Base-by-base conservation (phyloP, 2,888 invertebrate genomes). In the Drosophila diplacantha region DNA sequence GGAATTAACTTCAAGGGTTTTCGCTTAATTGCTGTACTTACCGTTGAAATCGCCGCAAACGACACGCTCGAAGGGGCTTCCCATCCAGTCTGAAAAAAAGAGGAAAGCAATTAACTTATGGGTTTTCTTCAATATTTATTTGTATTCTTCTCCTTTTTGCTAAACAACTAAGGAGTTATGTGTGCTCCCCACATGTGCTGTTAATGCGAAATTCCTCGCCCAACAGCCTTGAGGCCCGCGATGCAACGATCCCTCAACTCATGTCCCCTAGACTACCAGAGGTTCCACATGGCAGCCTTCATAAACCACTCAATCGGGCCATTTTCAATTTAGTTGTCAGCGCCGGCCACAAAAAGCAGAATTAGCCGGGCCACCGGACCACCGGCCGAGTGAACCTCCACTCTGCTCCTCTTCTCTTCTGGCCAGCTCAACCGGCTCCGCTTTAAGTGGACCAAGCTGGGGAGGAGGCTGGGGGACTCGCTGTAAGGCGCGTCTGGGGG, bases 41-140 rank as follows among this genome's bases (percentile, higher is more conserved):
- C 93, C 93, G 92, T 93, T 93, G 89, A 94, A 95, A 94, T 95
- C 94, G 93, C 95, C 95, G 92, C 95, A 96, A 90, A 96, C 95
- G 91, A 96, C 95, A 90, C 95, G 93, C 91, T 96, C 95, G 91
- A 95, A 96, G 88, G 95, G 95, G 91, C 94, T 95, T 91, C 94
- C 95, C 95, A 96, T 96, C 95, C 95, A 96, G 92, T 96, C 95
- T 96, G 93, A 12, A 57, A 34, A 34, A 54, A 24, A 32, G 49
- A 31, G 20, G 24, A 35, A 58, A 35, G 31, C 44, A 20, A 51
- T 50, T 57, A 64, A 12, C 9, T 38, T 62, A 41, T 47, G 61
- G 46, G 55, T 39, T 51, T 55, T 65, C 50, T 51, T 32, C 20
- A 16, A 26, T n/a, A 20, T 22, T n/a, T 37, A 24, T 24, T 7